Evolutionary conservation across 2,797 vertebrate species (phyloP), one percentile per base, ranked within the genome.

Genomic region (Botia almorhae): DNA sequence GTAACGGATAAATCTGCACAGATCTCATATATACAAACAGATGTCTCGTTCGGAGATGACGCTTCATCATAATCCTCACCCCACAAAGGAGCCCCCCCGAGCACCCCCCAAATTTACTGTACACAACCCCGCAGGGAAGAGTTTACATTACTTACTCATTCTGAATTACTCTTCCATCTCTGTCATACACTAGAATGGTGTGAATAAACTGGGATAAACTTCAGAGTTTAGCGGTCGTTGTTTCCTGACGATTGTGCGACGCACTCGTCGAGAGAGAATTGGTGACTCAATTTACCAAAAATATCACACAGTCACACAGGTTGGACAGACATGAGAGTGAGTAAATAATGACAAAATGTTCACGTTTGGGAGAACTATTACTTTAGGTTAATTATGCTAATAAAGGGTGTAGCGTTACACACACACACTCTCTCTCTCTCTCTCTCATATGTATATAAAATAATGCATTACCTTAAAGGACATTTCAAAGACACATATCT

Each of bases 41-140:
- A 83, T 65, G 60, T 72, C 77, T 80, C 71, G 58, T 48, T 67
- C 76, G 29, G 43, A 83, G 78, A 80, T 80, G 55, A 65, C 26
- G 70, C 65, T 75, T 71, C 6, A 76, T 81, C 82, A 83, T 63
- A 13, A 43, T 81, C 21, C 51, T 36, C 29, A 53, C 61, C 68
- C 69, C 68, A 80, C 29, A 56, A 48, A 70, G 71, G 68, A 68
- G 76, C 36, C 21, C 50, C 36, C 39, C 64, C 53, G 48, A 26
- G 56, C 70, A 53, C 29, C 76, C 56, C 50, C 26, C n/a, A 39
- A 14, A 26, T 51, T 78, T 64, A 53, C 64, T 11, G 7, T 23
- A 53, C 16, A 39, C 51, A 48, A n/a, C 43, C 21, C 23, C 17
- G 7, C 21, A 39, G 21, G 17, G 12, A 73, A 61, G 60, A 67